These are phyloP conservation scores for Eurystomus gularis DNA, from an alignment of 2,113 vertebrate genomes.

Conservation along the genomic window DNA sequence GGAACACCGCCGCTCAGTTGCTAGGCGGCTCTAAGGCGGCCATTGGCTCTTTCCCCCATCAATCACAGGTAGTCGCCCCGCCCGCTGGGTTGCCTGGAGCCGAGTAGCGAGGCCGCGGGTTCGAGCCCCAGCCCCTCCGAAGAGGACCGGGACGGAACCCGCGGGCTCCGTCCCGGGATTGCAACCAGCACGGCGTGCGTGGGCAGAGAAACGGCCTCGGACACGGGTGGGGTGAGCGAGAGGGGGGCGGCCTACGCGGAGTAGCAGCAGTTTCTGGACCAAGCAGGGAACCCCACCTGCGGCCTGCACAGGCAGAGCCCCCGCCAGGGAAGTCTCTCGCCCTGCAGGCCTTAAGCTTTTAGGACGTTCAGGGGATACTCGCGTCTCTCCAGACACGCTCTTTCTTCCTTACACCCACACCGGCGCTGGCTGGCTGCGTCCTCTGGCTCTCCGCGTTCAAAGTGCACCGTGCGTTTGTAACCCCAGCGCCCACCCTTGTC, in stretches of 20 bases:
- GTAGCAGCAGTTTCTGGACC: not conserved
- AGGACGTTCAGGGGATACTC: no score
- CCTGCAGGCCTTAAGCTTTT: not conserved
- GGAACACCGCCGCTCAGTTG: not conserved
- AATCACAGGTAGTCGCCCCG: not conserved
- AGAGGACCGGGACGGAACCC: no score
- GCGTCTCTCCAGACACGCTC: no score
- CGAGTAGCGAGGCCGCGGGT: accelerated
- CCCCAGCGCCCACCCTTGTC: no score
- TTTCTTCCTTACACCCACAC: not conserved
- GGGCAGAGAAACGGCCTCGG: no score
- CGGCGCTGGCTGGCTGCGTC: not conserved
- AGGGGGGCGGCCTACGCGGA: not conserved
- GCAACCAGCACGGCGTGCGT: accelerated
- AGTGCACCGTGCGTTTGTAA: not conserved
- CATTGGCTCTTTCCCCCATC: not conserved
- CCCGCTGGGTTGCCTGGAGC: not conserved
- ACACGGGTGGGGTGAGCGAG: no score
- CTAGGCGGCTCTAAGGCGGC: not conserved
- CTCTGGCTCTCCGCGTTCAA: not conserved
- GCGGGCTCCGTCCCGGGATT: not conserved
- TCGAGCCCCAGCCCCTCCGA: not conserved
- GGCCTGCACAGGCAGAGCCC: no score
- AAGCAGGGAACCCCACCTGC: accelerated
- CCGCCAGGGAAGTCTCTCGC: no score